A percentile compares a stretch with the other conserved stretches of the same genome.
phyloP scores from a whole-genome alignment of 2,888 invertebrate genomes.

The Drosophila sordidapex region DNA sequence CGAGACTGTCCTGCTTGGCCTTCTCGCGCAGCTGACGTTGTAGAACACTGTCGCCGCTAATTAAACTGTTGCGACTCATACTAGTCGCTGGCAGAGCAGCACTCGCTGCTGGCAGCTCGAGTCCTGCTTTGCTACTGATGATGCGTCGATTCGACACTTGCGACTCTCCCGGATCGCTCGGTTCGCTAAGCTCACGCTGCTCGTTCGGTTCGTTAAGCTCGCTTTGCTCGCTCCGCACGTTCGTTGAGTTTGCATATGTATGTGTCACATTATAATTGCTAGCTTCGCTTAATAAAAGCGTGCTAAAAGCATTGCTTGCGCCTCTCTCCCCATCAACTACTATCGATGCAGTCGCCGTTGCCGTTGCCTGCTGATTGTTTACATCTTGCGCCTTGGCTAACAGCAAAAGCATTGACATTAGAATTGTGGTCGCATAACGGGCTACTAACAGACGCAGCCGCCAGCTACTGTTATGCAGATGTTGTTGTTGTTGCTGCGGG shows the following conservation, averaged over 20 bases:
- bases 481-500: not conserved
- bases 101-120: not conserved
- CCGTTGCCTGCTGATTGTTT: conserved; percentile 9
- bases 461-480: conserved; percentile 8
- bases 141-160: not conserved
- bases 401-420: conserved; percentile 37
- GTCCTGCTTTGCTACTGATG: conserved; percentile 1
- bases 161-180: not conserved
- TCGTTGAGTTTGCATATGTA: not conserved
- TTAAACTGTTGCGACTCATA: conserved; percentile 64
- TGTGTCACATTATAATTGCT: not conserved
- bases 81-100: conserved; percentile 32
- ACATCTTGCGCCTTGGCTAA: conserved; percentile 34
- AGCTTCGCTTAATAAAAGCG: conserved; percentile 1
- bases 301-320: conserved; percentile 2
- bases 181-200: not conserved
- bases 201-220: not conserved
- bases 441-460: conserved; percentile 15
- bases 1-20: conserved; percentile 87
- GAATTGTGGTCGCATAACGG: conserved; percentile 25
- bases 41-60: conserved; percentile 65
- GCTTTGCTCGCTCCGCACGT: not conserved
- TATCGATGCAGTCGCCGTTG: conserved; percentile 3
- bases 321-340: not conserved
- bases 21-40: conserved; percentile 86